These are phyloP conservation scores for Enchytraeus crypticus DNA, from an alignment of 2,888 invertebrate genomes.

Conservation along the genomic window DNA sequence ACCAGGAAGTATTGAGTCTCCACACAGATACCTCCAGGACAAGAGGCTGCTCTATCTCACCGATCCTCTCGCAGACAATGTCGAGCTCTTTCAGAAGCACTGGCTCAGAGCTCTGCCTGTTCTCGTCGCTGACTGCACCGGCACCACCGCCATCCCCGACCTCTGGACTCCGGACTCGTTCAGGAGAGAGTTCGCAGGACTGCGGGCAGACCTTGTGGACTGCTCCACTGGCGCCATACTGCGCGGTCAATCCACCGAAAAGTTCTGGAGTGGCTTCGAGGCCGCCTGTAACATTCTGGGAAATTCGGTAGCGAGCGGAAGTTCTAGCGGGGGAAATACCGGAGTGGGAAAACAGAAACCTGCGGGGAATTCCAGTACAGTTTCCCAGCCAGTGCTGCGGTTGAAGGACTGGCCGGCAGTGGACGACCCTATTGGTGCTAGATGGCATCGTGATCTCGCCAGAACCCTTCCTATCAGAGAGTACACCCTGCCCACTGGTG, in stretches of 20 bases:
- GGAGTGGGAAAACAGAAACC: too few relatives aligned
- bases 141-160: constrained; percentile 55
- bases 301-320: not conserved
- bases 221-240: constrained; percentile 81
- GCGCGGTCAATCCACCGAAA: constrained; percentile 45
- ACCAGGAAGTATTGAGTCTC: not conserved
- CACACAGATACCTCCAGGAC: constrained; percentile 60
- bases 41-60: constrained; percentile 56
- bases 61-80: constrained; percentile 83
- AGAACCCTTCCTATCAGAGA: constrained; percentile 64
- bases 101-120: constrained; percentile 59
- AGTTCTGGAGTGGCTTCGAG: constrained; percentile 8
- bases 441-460: not conserved
- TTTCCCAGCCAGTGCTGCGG: too few relatives aligned
- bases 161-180: constrained; percentile 91
- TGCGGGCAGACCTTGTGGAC: constrained; percentile 74
- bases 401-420: constrained; percentile 10
- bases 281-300: not conserved
- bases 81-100: constrained; percentile 52
- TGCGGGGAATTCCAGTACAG: too few relatives aligned
- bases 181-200: constrained; percentile 71
- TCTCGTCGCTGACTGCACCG: constrained; percentile 77
- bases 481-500: constrained; percentile 79
- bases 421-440: not conserved
- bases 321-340: not conserved